Percentiles rank a stretch among this genome's conserved stretches.
These are phyloP conservation scores for Diorhabda sublineata DNA, from an alignment of 1,140 invertebrate genomes.

Conservation along the genomic window DNA sequence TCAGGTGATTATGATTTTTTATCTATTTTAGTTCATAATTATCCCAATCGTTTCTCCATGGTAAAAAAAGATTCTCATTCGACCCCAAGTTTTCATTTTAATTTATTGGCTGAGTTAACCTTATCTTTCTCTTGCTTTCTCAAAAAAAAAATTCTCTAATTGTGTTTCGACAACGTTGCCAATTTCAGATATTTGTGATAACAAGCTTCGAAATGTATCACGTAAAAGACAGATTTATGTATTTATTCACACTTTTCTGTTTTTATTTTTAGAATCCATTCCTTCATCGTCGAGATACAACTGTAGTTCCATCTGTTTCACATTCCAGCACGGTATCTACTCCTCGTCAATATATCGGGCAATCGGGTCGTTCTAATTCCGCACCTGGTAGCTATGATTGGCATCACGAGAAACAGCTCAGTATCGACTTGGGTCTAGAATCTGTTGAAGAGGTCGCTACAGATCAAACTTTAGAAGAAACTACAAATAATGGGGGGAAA, in stretches of 20 bases:
- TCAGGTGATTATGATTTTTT: too few relatives aligned
- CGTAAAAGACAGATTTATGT: too few relatives aligned
- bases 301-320: slow-evolving; percentile 31
- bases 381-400: slow-evolving; percentile 69
- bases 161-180: too few relatives aligned
- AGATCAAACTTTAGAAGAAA: slow-evolving; percentile 29
- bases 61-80: too few relatives aligned
- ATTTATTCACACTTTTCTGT: slow-evolving; percentile 1
- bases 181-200: too few relatives aligned
- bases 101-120: too few relatives aligned
- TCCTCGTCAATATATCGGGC: slow-evolving; percentile 38
- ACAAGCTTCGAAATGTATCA: too few relatives aligned
- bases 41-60: too few relatives aligned
- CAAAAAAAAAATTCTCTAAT: too few relatives aligned
- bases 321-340: slow-evolving; percentile 12
- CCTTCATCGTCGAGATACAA: slow-evolving; percentile 37
- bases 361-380: slow-evolving; percentile 65
- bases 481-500: not conserved
- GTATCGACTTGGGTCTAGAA: slow-evolving; percentile 37
- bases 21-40: too few relatives aligned
- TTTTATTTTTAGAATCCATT: slow-evolving; percentile 42
- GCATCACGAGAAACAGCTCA: slow-evolving; percentile 43
- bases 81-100: too few relatives aligned
- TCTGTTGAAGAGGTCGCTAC: slow-evolving; percentile 37
- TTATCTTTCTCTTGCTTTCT: too few relatives aligned